Base-by-base conservation (phyloP, 2,113 vertebrate genomes). In the Osmerus mordax region DNA sequence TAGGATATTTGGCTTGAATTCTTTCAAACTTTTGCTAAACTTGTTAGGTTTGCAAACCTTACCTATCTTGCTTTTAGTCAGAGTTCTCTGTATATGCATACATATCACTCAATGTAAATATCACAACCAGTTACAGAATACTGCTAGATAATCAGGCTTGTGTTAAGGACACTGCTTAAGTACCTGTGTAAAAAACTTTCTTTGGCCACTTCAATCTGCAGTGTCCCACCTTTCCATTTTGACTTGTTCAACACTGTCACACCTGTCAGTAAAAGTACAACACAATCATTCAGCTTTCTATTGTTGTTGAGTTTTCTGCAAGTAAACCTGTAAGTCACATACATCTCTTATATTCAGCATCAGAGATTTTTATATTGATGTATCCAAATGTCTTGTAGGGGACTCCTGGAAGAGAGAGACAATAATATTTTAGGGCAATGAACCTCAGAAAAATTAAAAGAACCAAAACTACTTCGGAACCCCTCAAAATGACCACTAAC, bases 141-240 rank as follows among this genome's bases (percentile, higher is more conserved):
- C 41, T 47, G 41, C 41, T 47, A 47, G 9, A 47, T 47, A 2
- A 47, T 47, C 7, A 11, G 7, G 55, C 16, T n/a, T 56, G 55
- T 56, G n/a, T 47, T 4, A 8, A 21, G n/a, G 52, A 47, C 32
- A 36, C 32, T 4, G 32, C 18, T 29, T 53, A 53, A 19, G 47
- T 16, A 98, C 96, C 93, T 94, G 66, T 98, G 93, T 69, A 99
- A 86, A 87, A 98, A 97, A 76, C 94, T 97, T 90, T 97, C 95
- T 81, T 95, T 98, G 69, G 97, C 97, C 47, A 90, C 69, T 86
- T 99, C 95, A 61, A 99, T 96, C 84, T 97, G 94, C 65, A 99
- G 86, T 0, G 93, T 95, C 69, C 94, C 95, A 63, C 96, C 96
- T 90, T 97, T 98, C 97, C 96, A 98, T 84, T 94, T 96, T 36